phyloP scores from a whole-genome alignment of 1,140 invertebrate species.

The Drosophila hydei region DNA sequence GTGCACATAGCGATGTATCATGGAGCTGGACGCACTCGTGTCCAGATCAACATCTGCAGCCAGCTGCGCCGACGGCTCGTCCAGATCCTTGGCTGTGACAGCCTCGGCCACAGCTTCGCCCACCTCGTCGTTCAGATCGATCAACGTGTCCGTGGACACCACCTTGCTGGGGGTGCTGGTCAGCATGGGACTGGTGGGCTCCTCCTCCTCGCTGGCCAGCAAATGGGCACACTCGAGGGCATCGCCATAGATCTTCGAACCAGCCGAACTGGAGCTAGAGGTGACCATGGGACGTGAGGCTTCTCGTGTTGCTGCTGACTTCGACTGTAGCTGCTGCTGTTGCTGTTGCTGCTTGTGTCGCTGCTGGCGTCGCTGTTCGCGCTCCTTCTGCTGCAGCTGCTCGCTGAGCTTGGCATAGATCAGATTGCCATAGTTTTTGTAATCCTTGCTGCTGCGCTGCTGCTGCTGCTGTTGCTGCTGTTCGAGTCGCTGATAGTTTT shows the following conservation, averaged over 20 bases:
- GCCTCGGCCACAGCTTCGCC: constrained; percentile 69
- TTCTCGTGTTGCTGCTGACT: constrained; percentile 15
- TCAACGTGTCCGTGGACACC: constrained; percentile 68
- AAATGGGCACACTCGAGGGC: constrained; percentile 78
- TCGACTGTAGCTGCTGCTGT: constrained; percentile 20
- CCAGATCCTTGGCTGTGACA: constrained; percentile 59
- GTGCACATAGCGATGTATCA: constrained; percentile 88
- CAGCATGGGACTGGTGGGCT: constrained; percentile 60
- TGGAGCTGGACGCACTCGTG: constrained; percentile 76
- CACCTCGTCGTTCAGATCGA: constrained; percentile 71
- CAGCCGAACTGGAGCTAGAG: constrained; percentile 58
- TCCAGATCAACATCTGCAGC: constrained; percentile 84
- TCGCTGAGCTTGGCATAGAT: constrained; percentile 80
- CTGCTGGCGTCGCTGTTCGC: constrained; percentile 69
- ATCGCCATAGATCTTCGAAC: constrained; percentile 67
- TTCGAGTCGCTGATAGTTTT: constrained; percentile 24
- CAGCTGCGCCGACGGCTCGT: constrained; percentile 31
- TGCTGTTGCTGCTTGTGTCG: constrained; percentile 58
- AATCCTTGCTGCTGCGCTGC: constrained; percentile 68
- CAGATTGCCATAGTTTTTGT: constrained; percentile 79
- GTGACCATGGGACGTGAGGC: constrained; percentile 36
- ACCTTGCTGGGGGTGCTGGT: constrained; percentile 69
- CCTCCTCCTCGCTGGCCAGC: constrained; percentile 78
- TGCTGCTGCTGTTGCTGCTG: constrained; percentile 35
- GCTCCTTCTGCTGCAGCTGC: constrained; percentile 75